Percentiles rank a stretch among this genome's conserved stretches.
These are phyloP conservation scores for Aldabrachelys gigantea DNA, from an alignment of 2,113 vertebrate species.

Conservation along the genomic window DNA sequence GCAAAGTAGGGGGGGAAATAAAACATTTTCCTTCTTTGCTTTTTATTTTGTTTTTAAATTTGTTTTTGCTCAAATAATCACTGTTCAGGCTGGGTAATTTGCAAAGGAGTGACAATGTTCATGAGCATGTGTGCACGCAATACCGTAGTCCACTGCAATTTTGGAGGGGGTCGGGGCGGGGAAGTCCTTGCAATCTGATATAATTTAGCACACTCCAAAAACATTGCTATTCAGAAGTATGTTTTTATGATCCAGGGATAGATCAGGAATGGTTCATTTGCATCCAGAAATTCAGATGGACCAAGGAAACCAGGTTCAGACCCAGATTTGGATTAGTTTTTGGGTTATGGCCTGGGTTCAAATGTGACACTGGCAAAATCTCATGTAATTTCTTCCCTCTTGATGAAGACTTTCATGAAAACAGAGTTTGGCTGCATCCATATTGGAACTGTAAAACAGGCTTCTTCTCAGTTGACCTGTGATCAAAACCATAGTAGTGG, in stretches of 20 bases:
- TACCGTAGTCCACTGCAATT: not conserved
- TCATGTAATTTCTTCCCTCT: not conserved
- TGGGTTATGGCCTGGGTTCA: not conserved
- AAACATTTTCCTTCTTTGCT: not conserved
- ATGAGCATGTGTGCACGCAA: not conserved
- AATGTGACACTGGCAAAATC: not conserved
- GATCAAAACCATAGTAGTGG: not conserved
- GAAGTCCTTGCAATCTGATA: not conserved
- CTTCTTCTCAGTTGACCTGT: not conserved
- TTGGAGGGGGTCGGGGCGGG: not conserved
- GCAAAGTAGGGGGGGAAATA: not conserved
- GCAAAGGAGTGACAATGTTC: not conserved
- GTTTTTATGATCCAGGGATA: not conserved
- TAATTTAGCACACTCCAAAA: not conserved
- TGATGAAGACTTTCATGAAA: constrained; percentile 29
- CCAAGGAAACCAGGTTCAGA: not conserved
- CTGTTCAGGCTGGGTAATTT: not conserved
- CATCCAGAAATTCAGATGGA: not conserved
- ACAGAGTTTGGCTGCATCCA: not conserved
- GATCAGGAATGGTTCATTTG: not conserved
- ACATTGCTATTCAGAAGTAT: not conserved
- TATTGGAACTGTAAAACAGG: not conserved
- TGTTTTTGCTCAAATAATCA: not conserved
- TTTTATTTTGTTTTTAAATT: not conserved
- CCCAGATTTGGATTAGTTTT: not conserved